These are phyloP conservation scores for Cephus pygmeus DNA, from an alignment of 2,888 invertebrate genomes.

Conservation along the genomic window DNA sequence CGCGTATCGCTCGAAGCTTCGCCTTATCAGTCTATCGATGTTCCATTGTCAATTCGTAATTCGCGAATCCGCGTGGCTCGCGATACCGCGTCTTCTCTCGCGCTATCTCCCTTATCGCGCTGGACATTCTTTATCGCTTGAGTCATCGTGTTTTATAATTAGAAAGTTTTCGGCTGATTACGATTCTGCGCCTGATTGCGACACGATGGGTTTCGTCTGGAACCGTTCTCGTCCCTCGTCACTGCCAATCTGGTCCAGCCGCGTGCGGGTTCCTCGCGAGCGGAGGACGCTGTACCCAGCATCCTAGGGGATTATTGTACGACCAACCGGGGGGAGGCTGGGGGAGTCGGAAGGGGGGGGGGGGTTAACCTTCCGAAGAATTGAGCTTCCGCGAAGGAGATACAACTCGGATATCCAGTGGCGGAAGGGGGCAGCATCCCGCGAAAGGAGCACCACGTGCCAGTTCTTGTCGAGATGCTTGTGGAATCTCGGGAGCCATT, in stretches of 20 bases:
- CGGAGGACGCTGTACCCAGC: background rate
- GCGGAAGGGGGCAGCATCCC: background rate
- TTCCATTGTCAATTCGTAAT: background rate
- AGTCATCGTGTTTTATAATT: conserved; percentile 22
- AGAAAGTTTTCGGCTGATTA: conserved; percentile 23
- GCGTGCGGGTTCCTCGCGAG: background rate
- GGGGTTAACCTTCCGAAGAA: background rate
- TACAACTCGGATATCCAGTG: background rate
- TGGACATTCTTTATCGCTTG: conserved; percentile 19
- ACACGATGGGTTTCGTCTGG: background rate
- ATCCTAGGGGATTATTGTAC: background rate
- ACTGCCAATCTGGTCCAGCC: background rate
- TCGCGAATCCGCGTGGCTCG: background rate
- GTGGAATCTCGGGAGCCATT: background rate
- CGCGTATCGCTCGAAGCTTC: background rate
- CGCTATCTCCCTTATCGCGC: conserved; percentile 18
- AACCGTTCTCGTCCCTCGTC: background rate
- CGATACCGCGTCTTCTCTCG: conserved; percentile 22
- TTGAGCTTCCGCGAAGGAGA: background rate
- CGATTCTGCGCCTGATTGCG: background rate
- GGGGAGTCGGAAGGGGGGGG: background rate
- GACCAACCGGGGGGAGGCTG: too few relatives aligned
- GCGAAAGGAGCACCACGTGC: background rate
- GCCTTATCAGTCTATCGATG: background rate
- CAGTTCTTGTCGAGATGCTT: background rate